Conservation (phyloP, 2,797 vertebrate genomes). For the Emys orbicularis region DNA sequence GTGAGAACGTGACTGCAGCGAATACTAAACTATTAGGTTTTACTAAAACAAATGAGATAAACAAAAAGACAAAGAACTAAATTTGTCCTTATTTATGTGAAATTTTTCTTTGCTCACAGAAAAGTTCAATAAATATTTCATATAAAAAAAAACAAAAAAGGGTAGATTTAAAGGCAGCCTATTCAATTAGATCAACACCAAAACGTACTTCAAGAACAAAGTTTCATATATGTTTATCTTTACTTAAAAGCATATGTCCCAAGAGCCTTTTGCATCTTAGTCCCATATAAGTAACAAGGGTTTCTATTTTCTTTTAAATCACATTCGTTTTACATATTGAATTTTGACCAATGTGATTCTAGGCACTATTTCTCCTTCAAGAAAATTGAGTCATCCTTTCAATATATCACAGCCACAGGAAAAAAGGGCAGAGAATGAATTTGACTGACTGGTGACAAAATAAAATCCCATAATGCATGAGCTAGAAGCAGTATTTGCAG, state of each 20-base stretch:
- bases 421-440: not conserved
- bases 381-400: not conserved
- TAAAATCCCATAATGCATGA: not conserved
- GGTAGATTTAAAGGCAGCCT: not conserved
- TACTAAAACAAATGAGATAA: not conserved
- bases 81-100: not conserved
- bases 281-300: not conserved
- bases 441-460: not conserved
- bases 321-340: not conserved
- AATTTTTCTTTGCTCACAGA: not conserved
- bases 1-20: not conserved
- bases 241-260: not conserved
- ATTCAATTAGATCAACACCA: not conserved
- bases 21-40: not conserved
- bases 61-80: not conserved
- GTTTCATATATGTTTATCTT: not conserved
- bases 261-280: not conserved
- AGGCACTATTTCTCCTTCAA: not conserved
- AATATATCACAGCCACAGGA: not conserved
- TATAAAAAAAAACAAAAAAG: not conserved
- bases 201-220: not conserved
- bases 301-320: not conserved
- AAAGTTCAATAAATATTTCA: not conserved
- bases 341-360: not conserved
- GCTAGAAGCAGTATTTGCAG: not conserved